Base-by-base conservation (phyloP, 2,888 invertebrate species). In the Eucera pruinosa region DNA sequence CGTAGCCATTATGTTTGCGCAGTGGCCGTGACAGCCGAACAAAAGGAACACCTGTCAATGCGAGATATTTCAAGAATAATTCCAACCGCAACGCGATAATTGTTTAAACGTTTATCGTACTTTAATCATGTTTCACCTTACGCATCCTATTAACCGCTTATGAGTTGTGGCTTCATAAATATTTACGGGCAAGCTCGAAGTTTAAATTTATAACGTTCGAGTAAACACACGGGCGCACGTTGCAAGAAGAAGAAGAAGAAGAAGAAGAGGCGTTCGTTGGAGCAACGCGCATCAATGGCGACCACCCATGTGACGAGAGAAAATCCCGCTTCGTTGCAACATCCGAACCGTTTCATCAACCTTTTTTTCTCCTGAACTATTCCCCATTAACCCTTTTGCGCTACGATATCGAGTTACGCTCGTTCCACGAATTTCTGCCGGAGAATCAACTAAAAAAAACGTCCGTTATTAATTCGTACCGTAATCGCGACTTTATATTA, bases 181-280 rank as follows among this genome's bases (percentile, higher is more conserved):
- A 74, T 74, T 74, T 74, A 74, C 71, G 64, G n/a, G 57, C 74
- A 18, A 64, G 71, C 50, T 36, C 52, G 72, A 64, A 64, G 62
- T 74, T 74, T 71, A 71, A 74, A 74, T 74, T 74, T 74, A 74
- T 74, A 74, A 74, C 74, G 71, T 74, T 71, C 71, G 72, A 71
- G 74, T 74, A 74, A 74, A 74, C 74, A 74, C 74, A 74, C 64
- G 64, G 39, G 50, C 73, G 50, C 55, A 39, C 71, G 57, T 25
- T 36, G 50, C 41, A 43, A 70, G 73, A 73, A 70, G 55, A 27
- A 2, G 50, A n/a, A 15, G 55, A 15, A 70, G 73, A 73, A 70
- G 55, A 27, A 2, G 50, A n/a, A 15, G 55, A 15, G n/a, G n/a
- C n/a, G n/a, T n/a, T n/a, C n/a, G 55, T 9, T 36, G 5, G 36